Percentiles rank a stretch among this genome's conserved stretches.
Evolutionary conservation across 2,797 vertebrate genomes (phyloP).

Genomic region (Oreonectes daqikongensis): DNA sequence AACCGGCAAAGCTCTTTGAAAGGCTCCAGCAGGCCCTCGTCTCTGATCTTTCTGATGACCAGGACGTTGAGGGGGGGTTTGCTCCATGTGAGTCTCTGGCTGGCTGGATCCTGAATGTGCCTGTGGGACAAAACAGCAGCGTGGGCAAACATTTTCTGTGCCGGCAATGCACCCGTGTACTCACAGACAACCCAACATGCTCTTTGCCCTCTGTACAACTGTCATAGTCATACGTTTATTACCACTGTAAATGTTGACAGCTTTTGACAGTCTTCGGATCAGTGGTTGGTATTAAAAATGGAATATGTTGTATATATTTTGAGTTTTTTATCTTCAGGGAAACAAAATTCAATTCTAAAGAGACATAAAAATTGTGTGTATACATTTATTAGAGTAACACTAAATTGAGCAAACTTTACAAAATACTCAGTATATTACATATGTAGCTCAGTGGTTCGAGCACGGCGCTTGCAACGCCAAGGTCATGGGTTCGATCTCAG

Average conservation of each 20-base stretch:
- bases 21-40: constrained; percentile 79
- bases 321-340: no score
- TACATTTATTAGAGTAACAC: no score
- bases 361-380: no score
- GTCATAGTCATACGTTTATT: background rate
- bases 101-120: constrained; percentile 85
- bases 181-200: constrained; percentile 1
- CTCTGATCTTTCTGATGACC: constrained; percentile 81
- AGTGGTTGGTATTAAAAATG: no score
- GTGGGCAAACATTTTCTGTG: constrained; percentile 19
- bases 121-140: constrained; percentile 59
- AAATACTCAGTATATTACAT: no score
- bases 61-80: constrained; percentile 81
- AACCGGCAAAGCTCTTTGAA: constrained; percentile 84
- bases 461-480: no score
- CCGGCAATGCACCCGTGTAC: background rate
- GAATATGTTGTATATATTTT: no score
- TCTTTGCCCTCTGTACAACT: constrained; percentile 12
- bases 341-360: no score
- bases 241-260: constrained; percentile 9
- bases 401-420: no score
- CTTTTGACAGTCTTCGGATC: background rate
- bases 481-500: no score
- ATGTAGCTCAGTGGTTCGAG: no score
- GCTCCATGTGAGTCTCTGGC: constrained; percentile 83